Percentiles rank a stretch among this genome's conserved stretches.
phyloP scores from a whole-genome alignment of 2,113 vertebrate species.

The Hepsetus odoe region DNA sequence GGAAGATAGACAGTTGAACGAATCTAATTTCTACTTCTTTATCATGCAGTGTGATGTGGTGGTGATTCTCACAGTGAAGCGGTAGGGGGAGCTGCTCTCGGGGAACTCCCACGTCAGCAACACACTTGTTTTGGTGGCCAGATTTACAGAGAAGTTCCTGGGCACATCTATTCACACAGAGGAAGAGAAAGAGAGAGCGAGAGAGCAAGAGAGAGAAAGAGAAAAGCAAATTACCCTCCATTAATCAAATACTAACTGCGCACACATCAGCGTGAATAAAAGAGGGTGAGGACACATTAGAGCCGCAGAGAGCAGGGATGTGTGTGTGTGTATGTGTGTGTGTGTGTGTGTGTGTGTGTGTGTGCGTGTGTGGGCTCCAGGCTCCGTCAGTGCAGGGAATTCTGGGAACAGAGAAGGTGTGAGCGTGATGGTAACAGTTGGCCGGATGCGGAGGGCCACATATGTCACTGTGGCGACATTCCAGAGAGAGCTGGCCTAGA shows the following conservation, averaged over 20 bases:
- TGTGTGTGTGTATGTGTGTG: no score
- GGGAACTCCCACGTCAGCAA: constrained; percentile 97
- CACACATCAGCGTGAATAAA: not conserved
- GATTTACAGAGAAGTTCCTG: constrained; percentile 96
- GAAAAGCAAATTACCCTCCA: not conserved
- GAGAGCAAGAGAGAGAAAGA: not conserved
- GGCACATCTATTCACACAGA: constrained; percentile 84
- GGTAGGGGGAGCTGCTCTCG: constrained; percentile 85
- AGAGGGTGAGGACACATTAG: not conserved
- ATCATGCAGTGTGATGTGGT: not conserved
- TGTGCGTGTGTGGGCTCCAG: constrained; percentile 19
- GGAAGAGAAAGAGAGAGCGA: constrained; percentile 48
- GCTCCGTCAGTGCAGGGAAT: constrained; percentile 40
- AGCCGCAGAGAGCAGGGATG: constrained; percentile 28
- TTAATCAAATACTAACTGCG: not conserved
- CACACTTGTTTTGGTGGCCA: constrained; percentile 94
- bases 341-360: no score
- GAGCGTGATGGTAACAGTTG: constrained; percentile 60
- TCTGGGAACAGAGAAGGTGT: constrained; percentile 68
- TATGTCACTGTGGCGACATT: constrained; percentile 29
- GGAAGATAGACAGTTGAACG: no score
- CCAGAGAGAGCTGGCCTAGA: constrained; percentile 48
- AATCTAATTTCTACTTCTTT: no score
- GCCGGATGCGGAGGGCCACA: constrained; percentile 23
- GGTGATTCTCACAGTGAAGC: constrained; percentile 84